These are phyloP conservation scores for Orthonevra nobilis DNA, from an alignment of 2,888 invertebrate genomes.

Conservation along the genomic window DNA sequence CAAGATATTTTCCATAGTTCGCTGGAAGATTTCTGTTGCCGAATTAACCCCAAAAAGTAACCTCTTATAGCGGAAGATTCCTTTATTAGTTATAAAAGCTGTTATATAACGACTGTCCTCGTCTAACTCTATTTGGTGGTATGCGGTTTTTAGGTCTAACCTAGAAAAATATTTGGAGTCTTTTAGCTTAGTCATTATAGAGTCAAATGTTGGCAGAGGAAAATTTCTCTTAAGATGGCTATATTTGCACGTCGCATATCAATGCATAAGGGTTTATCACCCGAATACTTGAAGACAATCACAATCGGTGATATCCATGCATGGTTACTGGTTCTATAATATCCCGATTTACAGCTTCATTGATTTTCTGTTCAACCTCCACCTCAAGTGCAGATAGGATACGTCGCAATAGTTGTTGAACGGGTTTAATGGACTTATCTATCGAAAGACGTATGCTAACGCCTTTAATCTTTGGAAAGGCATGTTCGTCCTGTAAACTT, in stretches of 20 bases:
- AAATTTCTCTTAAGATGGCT: conserved; percentile 71
- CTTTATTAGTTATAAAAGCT: conserved; percentile 60
- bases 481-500: conserved; percentile 17
- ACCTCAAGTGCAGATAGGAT: conserved; percentile 74
- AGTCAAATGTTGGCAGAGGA: conserved; percentile 71
- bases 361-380: conserved; percentile 42
- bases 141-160: conserved; percentile 74
- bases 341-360: too few species aligned
- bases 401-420: conserved; percentile 74
- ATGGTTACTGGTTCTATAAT: conserved; percentile 75
- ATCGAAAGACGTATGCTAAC: conserved; percentile 71
- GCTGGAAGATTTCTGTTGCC: conserved; percentile 71
- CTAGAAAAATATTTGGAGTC: conserved; percentile 71
- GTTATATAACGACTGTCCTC: conserved; percentile 55
- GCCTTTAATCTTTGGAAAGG: conserved; percentile 73
- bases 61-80: conserved; percentile 74
- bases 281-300: conserved; percentile 73
- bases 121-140: conserved; percentile 72
- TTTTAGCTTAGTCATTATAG: conserved; percentile 68
- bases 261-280: conserved; percentile 75
- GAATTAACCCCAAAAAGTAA: conserved; percentile 77
- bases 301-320: conserved; percentile 76
- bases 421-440: too few species aligned
- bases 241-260: conserved; percentile 76
- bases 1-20: conserved; percentile 73